phyloP scores from a whole-genome alignment of 2,113 vertebrate species.

The Rhagologus leucostigma region DNA sequence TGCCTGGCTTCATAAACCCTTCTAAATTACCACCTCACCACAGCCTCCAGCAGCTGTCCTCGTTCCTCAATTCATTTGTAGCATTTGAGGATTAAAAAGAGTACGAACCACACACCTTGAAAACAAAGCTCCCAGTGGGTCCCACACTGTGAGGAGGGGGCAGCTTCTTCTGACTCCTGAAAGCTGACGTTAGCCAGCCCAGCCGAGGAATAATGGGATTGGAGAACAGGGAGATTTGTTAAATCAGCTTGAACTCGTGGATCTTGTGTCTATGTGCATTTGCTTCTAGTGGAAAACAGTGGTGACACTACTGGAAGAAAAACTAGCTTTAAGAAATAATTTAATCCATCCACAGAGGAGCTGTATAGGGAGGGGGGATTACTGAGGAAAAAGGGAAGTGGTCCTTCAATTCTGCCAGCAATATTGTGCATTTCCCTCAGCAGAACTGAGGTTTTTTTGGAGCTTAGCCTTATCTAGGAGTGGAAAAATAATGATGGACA shows the following conservation, averaged over 20 bases:
- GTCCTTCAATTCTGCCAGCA: neutral
- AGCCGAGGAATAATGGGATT: neutral
- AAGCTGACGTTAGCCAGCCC: neutral
- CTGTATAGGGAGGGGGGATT: neutral
- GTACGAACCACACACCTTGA: neutral
- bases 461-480: neutral
- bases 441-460: neutral
- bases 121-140: neutral
- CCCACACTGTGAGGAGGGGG: neutral
- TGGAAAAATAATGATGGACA: neutral
- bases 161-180: neutral
- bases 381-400: neutral
- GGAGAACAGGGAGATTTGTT: neutral
- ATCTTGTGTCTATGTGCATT: neutral
- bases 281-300: neutral
- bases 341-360: neutral
- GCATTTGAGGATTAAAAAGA: neutral
- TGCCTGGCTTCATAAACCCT: neutral
- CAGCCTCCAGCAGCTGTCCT: constrained; percentile 28
- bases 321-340: neutral
- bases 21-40: neutral
- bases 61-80: neutral
- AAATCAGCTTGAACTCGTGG: neutral
- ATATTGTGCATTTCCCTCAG: neutral
- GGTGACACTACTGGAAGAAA: neutral